Evolutionary conservation across 1,140 invertebrate genomes (phyloP).

Genomic region (Olivierus martensii): DNA sequence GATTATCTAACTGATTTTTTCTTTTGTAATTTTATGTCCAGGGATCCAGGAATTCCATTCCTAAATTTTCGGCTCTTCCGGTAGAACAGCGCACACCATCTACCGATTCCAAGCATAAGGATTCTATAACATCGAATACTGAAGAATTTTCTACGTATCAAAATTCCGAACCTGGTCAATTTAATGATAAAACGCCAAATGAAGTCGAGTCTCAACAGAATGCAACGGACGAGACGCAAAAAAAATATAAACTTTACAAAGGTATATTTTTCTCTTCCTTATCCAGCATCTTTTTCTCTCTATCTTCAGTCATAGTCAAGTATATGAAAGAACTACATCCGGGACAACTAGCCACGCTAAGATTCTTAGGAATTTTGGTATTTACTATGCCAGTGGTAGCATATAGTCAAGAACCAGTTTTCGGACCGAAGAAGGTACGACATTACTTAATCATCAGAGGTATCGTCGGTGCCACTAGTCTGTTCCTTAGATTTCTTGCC

Average conservation of each 20-base stretch:
- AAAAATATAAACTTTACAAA: constrained; percentile 18
- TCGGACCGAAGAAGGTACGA: constrained; percentile 51
- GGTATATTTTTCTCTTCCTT: constrained; percentile 20
- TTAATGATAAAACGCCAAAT: too few relatives aligned
- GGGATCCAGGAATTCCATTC: too few relatives aligned
- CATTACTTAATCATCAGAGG: constrained; percentile 18
- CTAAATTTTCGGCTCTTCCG: too few relatives aligned
- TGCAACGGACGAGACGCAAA: not conserved
- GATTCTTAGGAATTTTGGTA: constrained; percentile 65
- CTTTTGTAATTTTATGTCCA: too few relatives aligned
- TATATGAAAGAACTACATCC: constrained; percentile 50
- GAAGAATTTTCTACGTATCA: too few relatives aligned
- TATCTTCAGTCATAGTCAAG: constrained; percentile 79
- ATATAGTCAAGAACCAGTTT: constrained; percentile 55
- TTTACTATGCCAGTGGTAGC: constrained; percentile 72
- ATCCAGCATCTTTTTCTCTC: constrained; percentile 72
- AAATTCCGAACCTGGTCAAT: too few relatives aligned
- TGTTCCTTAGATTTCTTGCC: constrained; percentile 44
- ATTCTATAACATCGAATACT: too few relatives aligned
- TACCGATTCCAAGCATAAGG: too few relatives aligned
- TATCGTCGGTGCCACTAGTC: constrained; percentile 18
- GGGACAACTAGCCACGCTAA: constrained; percentile 64
- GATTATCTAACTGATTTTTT: too few relatives aligned
- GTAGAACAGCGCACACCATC: too few relatives aligned
- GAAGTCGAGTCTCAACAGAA: too few relatives aligned